Evolutionary conservation across 2,888 invertebrate species (phyloP), one percentile per base, ranked within the genome.

Genomic region (Ypsolopha scabrella): DNA sequence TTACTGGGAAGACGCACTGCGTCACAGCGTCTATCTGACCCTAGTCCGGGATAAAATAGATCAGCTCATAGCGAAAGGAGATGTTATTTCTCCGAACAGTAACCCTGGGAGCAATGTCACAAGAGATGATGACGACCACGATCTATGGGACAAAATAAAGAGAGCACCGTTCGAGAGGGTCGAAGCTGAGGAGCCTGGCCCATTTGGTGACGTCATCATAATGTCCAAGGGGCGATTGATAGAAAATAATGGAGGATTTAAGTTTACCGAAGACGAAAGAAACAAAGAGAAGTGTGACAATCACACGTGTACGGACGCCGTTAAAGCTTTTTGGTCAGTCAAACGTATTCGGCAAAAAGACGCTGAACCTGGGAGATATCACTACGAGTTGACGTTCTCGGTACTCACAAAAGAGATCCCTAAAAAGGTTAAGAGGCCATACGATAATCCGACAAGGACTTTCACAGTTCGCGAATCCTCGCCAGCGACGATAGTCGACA

Each of bases 311-410:
- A 80, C 75, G 58, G 81, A 87, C 55, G 80, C 79, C 38, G 80
- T 90, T 6, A 80, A 89, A 62, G 92, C 92, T 0, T 68, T 90
- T 52, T 93, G 93, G 93, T 89, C 90, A 0, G 91, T 92, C 4
- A 91, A 91, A 70, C 87, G 92, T 50, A 88, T 91, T 50, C 76
- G 92, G 43, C 92, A 93, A 67, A 83, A 71, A 1, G 86, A 65
- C 74, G 81, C 64, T 1, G 58, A 72, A 39, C 77, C 71, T 1
- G 86, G 80, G 6, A 87, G 83, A 58, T 80, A 85, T 57, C 78
- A 82, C 58, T 92, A 90, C 62, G 92, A 92, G 70, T 72, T 92
- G 56, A 91, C 91, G 63, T 92, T 91, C 63, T 91, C 90, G 4
- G 88, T 93, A 2, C 71, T 71, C 44, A 80, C 85, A 7, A 88